phyloP scores from a whole-genome alignment of 2,797 vertebrate species.

The Pachyuromys duprasi region DNA sequence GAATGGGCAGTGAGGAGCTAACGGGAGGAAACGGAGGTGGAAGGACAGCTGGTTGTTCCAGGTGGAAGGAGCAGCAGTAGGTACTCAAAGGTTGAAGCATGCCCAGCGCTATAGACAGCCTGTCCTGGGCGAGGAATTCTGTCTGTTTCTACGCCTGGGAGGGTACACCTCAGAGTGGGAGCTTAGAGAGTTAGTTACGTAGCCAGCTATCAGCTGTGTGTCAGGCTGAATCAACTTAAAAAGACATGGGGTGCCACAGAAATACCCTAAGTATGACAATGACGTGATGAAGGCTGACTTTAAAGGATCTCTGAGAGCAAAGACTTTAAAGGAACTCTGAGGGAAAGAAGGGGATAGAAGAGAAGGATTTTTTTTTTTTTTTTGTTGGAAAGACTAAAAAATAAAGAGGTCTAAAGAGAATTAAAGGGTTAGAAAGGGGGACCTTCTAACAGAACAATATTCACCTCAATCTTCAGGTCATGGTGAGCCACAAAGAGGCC shows the following conservation, averaged over 20 bases:
- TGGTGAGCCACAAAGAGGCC: neutral
- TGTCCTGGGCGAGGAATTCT: neutral
- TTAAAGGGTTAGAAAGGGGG: neutral
- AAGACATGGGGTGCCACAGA: neutral
- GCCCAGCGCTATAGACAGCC: neutral
- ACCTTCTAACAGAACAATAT: neutral
- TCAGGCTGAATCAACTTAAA: neutral
- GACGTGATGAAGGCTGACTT: neutral
- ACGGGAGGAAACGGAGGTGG: neutral
- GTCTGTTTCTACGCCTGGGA: fast-evolving
- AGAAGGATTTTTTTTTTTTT: too few relatives aligned
- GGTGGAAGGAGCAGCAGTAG: neutral
- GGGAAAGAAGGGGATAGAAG: neutral
- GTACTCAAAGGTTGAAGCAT: neutral
- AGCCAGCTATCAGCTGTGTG: neutral
- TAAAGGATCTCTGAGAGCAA: neutral
- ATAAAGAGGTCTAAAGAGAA: neutral
- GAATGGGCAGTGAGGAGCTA: neutral
- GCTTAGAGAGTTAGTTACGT: neutral
- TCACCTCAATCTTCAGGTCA: neutral
- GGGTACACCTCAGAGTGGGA: too few relatives aligned
- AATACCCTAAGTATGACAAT: neutral
- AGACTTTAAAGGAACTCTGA: neutral
- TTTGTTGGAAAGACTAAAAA: neutral
- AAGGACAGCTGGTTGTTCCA: neutral